These are phyloP conservation scores for Epizoanthus scotinus DNA, from an alignment of 92 coral and sea anemone species.

Conservation along the genomic window DNA sequence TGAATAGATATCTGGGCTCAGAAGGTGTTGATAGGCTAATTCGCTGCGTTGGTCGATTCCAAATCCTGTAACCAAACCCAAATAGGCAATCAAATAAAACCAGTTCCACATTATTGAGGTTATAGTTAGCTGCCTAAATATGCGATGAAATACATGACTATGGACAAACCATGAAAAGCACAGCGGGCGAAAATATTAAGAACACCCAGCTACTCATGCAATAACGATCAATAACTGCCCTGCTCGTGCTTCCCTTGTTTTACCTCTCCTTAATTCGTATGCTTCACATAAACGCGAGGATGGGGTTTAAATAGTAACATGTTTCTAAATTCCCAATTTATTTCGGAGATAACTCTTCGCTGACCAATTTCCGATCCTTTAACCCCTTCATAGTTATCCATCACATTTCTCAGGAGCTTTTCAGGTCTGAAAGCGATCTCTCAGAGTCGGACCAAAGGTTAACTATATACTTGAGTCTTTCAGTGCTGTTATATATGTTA, in stretches of 20 bases:
- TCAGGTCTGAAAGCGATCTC: too few species aligned
- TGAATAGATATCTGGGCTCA: background rate
- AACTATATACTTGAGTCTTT: too few species aligned
- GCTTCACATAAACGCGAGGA: background rate
- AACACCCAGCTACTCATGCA: constrained; percentile 8
- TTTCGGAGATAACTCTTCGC: background rate
- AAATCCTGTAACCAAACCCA: constrained; percentile 40
- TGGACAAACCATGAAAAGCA: constrained; percentile 9
- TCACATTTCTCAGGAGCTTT: too few species aligned
- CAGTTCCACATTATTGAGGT: constrained; percentile 12
- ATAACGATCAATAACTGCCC: background rate
- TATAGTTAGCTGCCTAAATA: constrained; percentile 10
- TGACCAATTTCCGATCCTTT: background rate
- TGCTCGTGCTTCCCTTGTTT: background rate
- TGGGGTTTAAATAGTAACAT: background rate
- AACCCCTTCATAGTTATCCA: too few species aligned
- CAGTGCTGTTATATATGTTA: too few species aligned
- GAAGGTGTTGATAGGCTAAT: constrained; percentile 32
- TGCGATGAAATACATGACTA: constrained; percentile 1
- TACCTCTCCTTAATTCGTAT: background rate
- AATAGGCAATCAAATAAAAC: constrained; percentile 38
- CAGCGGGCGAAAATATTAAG: background rate
- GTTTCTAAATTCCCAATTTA: background rate
- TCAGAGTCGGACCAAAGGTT: too few species aligned
- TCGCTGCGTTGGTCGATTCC: constrained; percentile 42